Base-by-base conservation (phyloP, 2,888 invertebrate genomes). In the Drosophila fungiperda region DNA sequence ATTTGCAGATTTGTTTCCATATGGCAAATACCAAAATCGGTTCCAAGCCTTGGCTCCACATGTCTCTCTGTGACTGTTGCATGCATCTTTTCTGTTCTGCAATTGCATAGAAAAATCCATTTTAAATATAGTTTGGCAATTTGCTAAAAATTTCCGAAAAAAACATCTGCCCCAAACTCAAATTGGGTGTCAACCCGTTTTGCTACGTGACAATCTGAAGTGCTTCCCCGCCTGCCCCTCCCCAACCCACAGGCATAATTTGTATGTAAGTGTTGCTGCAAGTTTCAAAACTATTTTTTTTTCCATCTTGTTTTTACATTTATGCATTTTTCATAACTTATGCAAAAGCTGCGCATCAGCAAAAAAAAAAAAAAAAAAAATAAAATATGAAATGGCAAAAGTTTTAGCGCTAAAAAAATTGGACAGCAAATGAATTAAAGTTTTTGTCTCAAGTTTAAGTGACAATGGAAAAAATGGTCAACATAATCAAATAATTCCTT, bases 271-370 rank as follows among this genome's bases (percentile, higher is more conserved):
- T 69, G 45, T 52, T 55, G 40, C 54, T 52, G 55, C 60, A 74
- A 67, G 64, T 69, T 66, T 54, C n/a, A 53, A 42, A 61, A 68
- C 68, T 8, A 45, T 23, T 23, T 69, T 68, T 48, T 49, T 23
- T 38, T 26, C 7, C n/a, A 1, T 52, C 23, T 45, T 45, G 1
- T 55, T 52, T 17, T 60, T 36, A 60, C 50, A 68, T 73, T 71
- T 53, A 60, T 76, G 68, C 71, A 68, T 73, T 82, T 74, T 71
- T 58, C 71, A 49, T 84, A 77, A 82, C 80, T 84, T 82, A 84
- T 85, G 80, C 78, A 57, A 69, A 66, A 58, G 35, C 72, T 67
- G 71, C 42, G 65, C 52, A 48, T 17, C 33, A 23, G 12, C 33
- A 42, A 50, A 26, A 55, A 26, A 26, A 7, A 3, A 17, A 5